Evolutionary conservation across 2,797 vertebrate species (phyloP).

Genomic region (Pangasius sanitwongsei): DNA sequence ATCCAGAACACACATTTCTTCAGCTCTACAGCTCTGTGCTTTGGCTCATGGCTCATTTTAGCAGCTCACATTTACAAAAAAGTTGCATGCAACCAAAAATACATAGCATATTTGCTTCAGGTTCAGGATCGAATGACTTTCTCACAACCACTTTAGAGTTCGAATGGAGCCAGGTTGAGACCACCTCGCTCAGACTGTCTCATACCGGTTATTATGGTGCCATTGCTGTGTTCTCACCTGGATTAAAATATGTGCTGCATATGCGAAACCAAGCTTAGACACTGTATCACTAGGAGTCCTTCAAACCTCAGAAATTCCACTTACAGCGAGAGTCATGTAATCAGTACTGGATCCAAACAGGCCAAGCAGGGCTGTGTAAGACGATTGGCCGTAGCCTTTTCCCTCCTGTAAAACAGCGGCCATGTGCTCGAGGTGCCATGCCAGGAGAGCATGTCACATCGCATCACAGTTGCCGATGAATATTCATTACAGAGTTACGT

Average conservation of each 20-base stretch:
- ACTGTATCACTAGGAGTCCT: not conserved
- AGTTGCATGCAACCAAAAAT: not conserved
- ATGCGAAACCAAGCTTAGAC: not conserved
- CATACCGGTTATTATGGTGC: not conserved
- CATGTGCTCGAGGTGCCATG: constrained; percentile 73
- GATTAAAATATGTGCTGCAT: not conserved
- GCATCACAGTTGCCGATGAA: constrained; percentile 79
- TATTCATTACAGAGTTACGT: constrained; percentile 73
- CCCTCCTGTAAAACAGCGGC: constrained; percentile 69
- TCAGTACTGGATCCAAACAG: constrained; percentile 66
- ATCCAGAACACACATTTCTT: not conserved
- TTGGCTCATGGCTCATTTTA: too few species aligned
- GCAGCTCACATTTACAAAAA: not conserved
- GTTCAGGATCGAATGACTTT: not conserved
- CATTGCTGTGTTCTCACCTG: not conserved
- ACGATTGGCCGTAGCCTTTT: constrained; percentile 75
- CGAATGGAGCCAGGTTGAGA: not conserved
- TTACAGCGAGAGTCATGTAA: constrained; percentile 48
- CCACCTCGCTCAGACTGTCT: not conserved
- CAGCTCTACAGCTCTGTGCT: not conserved
- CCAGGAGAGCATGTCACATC: constrained; percentile 78
- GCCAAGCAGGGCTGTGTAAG: constrained; percentile 71
- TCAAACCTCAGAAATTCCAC: constrained; percentile 20
- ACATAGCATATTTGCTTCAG: not conserved
- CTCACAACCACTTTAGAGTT: not conserved